A percentile compares a stretch with the other conserved stretches of the same genome.
Conservation (phyloP, 2,113 vertebrate genomes). For the Alouatta palliata region DNA sequence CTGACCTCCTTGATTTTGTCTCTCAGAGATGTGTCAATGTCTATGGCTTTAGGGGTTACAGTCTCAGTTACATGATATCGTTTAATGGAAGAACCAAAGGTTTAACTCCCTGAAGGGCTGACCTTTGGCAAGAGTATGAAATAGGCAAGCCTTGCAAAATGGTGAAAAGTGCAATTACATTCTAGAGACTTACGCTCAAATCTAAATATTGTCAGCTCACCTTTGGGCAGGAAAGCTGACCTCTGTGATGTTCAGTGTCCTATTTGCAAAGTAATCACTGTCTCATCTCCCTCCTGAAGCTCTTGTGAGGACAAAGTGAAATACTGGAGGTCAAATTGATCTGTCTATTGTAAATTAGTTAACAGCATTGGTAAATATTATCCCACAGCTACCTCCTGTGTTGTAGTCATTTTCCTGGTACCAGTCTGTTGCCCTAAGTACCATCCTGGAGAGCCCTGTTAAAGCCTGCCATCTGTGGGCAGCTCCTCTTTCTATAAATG, state of each 20-base stretch:
- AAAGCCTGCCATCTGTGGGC: neutral
- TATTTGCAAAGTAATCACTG: neutral
- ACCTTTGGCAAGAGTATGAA: neutral
- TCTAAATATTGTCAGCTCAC: neutral
- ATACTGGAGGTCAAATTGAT: neutral
- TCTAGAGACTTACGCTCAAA: neutral
- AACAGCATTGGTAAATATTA: neutral
- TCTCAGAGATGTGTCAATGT: neutral
- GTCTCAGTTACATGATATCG: neutral
- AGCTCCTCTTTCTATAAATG: neutral
- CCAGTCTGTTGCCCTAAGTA: neutral
- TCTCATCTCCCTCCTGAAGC: neutral
- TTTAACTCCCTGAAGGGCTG: neutral
- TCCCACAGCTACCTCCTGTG: neutral
- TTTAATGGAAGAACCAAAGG: neutral
- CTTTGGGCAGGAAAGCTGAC: neutral
- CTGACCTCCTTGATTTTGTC: neutral
- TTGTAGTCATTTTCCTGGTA: neutral
- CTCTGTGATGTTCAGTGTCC: neutral
- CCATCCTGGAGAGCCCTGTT: neutral
- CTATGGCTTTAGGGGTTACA: neutral
- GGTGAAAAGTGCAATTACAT: neutral
- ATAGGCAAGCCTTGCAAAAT: neutral
- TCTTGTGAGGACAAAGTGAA: neutral
- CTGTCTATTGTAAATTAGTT: neutral